Conservation (phyloP, 2,113 vertebrate genomes). For the Urocitellus parryii region DNA sequence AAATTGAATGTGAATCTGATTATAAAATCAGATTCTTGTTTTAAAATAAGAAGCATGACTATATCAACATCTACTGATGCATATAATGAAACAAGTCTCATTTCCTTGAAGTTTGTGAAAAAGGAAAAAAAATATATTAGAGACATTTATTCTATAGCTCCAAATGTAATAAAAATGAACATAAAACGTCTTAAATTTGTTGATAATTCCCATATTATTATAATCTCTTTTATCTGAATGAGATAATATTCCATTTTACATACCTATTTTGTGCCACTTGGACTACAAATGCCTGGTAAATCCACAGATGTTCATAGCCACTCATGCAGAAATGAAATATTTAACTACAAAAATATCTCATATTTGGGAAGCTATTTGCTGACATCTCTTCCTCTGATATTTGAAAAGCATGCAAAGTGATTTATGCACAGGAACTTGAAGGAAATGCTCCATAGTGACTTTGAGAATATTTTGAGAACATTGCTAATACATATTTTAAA, state of each 20-base stretch:
- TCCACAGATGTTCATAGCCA: conserved; percentile 85
- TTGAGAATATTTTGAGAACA: conserved; percentile 84
- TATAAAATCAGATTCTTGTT: conserved; percentile 81
- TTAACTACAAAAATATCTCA: conserved; percentile 87
- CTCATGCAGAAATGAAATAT: conserved; percentile 89
- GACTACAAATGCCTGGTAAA: conserved; percentile 84
- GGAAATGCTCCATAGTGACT: conserved; percentile 84
- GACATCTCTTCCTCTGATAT: conserved; percentile 87
- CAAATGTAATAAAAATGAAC: conserved; percentile 86
- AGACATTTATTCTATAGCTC: conserved; percentile 77
- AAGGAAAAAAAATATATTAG: conserved; percentile 82
- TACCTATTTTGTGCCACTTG: conserved; percentile 82
- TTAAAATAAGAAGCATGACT: conserved; percentile 73
- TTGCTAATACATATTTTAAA: conserved; percentile 83
- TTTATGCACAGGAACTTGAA: conserved; percentile 84
- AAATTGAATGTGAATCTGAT: conserved; percentile 82
- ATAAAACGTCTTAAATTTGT: conserved; percentile 86
- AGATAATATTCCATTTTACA: conserved; percentile 86
- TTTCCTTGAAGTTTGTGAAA: conserved; percentile 54
- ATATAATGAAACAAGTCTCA: not conserved
- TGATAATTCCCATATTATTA: conserved; percentile 84
- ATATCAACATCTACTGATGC: conserved; percentile 2
- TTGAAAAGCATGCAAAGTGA: conserved; percentile 85
- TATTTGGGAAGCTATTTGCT: conserved; percentile 88
- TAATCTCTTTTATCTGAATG: conserved; percentile 86